A percentile compares a stretch with the other conserved stretches of the same genome.
phyloP scores from a whole-genome alignment of 1,140 invertebrate species.

The Plutomurus gul region DNA sequence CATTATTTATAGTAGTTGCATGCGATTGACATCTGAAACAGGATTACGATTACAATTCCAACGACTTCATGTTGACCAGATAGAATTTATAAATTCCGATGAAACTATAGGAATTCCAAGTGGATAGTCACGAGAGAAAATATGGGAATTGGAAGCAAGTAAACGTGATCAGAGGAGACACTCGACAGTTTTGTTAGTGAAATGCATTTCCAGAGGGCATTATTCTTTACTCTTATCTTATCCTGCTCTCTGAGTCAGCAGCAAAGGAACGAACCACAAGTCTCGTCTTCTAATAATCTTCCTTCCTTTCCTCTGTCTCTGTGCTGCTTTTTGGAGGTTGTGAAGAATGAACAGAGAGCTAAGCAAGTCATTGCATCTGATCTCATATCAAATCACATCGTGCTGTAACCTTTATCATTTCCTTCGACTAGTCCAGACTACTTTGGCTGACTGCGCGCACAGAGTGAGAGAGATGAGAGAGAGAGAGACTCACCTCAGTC shows the following conservation, averaged over 20 bases:
- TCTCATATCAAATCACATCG: background rate
- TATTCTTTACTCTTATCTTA: conserved; percentile 26
- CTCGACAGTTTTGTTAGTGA: conserved; percentile 15
- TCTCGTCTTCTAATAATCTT: too few relatives aligned
- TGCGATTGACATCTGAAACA: too few relatives aligned
- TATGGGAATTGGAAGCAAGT: conserved; percentile 6
- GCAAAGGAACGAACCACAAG: background rate
- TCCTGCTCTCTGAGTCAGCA: background rate
- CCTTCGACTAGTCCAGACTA: background rate
- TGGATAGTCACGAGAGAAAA: background rate
- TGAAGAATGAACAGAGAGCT: too few relatives aligned
- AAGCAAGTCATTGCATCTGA: background rate
- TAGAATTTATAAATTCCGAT: background rate
- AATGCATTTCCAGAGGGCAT: conserved; percentile 14
- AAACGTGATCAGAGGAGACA: conserved; percentile 17
- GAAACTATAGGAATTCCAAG: background rate
- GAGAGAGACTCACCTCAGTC: too few relatives aligned
- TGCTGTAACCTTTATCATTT: conserved; percentile 10
- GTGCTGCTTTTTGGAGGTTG: background rate
- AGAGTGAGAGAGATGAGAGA: too few relatives aligned
- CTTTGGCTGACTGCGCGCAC: too few relatives aligned
- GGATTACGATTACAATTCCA: too few relatives aligned
- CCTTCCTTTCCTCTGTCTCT: background rate
- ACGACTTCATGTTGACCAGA: background rate
- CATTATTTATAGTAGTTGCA: too few relatives aligned